Evolutionary conservation across 2,888 invertebrate species (phyloP), one percentile per base, ranked within the genome.

Genomic region (Ormyrus rosae): DNA sequence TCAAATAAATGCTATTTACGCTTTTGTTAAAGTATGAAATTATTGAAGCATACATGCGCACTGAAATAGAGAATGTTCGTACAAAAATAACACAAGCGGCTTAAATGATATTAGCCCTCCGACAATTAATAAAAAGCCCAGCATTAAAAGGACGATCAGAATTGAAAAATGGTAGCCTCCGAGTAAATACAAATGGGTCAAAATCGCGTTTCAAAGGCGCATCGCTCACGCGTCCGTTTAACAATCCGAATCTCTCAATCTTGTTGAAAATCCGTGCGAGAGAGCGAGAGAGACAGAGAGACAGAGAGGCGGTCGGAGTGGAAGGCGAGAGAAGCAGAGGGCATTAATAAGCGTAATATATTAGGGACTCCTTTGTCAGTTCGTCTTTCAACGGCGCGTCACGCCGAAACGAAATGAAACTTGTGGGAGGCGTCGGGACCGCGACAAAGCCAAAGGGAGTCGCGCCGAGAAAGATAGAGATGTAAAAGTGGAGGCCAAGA

Each of bases 311-410:
- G 34, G 34, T 4, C 34, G 81, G 78, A 80, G 73, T 79, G 71
- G 78, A 81, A 81, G 81, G 84, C 81, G 83, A 82, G 84, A 84
- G 81, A 83, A 81, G 76, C 74, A 74, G 86, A 84, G 81, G 34
- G 84, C 85, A 88, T 88, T 89, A 89, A 89, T 89, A 89, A 88
- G 87, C 88, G 88, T 88, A 89, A 89, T 89, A 89, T 89, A 89
- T 89, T 87, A 88, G 88, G 85, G 86, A 84, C 85, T 87, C 88
- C 84, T 89, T 89, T 89, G 89, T 89, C 84, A 84, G 84, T 78
- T 83, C 85, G 85, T 85, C 87, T 88, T 87, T 88, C 87, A 87
- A 79, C 85, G 83, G 83, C 84, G 83, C 85, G 87, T 86, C 87
- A 85, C 81, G 83, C 84, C 86, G 85, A 87, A 81, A 85, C 81